Evolutionary conservation across 2,888 invertebrate species (phyloP).

Genomic region (Catocala sponsa): DNA sequence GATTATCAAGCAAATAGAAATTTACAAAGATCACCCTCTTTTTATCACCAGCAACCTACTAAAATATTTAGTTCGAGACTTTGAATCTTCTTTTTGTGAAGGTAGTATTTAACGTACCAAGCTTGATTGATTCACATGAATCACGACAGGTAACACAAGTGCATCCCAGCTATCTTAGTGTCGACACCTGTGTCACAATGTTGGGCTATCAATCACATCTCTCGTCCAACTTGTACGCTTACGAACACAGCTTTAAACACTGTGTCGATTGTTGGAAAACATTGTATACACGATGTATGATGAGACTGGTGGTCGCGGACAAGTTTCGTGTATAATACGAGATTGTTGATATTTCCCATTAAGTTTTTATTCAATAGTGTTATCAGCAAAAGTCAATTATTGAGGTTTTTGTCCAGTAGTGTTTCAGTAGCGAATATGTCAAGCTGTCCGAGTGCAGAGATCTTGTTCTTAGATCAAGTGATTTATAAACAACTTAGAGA

Average conservation of each 20-base stretch:
- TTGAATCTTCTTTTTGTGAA: too few relatives aligned
- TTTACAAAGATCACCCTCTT: background rate
- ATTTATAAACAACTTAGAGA: conserved; percentile 31
- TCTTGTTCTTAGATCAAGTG: conserved; percentile 41
- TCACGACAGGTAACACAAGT: conserved; percentile 1
- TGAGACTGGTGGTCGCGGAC: background rate
- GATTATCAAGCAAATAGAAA: background rate
- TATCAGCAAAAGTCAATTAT: conserved; percentile 44
- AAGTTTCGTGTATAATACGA: conserved; percentile 17
- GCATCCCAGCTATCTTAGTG: background rate
- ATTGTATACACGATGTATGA: background rate
- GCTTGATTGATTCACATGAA: too few relatives aligned
- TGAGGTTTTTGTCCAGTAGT: conserved; percentile 34
- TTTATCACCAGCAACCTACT: too few relatives aligned
- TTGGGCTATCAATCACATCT: conserved; percentile 9
- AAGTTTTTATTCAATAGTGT: conserved; percentile 37
- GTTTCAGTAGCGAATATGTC: conserved; percentile 39
- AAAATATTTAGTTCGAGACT: too few relatives aligned
- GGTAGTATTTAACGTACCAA: too few relatives aligned
- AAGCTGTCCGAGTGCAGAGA: conserved; percentile 31
- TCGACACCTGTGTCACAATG: conserved; percentile 14
- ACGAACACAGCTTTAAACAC: conserved; percentile 15
- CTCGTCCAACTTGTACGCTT: conserved; percentile 7
- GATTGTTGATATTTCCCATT: conserved; percentile 34
- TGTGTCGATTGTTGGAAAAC: conserved; percentile 30